phyloP scores from a whole-genome alignment of 1,140 invertebrate genomes.

The Mycetomoellerius zeteki region DNA sequence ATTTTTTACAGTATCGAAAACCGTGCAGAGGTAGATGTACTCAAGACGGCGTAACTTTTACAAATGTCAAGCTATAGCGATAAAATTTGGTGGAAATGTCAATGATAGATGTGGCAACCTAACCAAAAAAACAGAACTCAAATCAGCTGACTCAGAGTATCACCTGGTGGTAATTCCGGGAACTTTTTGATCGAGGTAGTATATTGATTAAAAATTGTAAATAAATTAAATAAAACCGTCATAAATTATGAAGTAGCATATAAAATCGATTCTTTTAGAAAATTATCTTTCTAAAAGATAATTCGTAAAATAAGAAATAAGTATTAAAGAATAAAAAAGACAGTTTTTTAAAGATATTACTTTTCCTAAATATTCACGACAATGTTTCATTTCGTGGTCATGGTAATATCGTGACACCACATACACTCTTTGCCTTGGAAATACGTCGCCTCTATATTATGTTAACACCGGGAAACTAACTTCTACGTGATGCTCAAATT shows the following conservation, averaged over 20 bases:
- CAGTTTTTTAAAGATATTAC: not conserved
- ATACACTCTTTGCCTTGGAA: constrained; percentile 18
- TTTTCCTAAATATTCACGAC: constrained; percentile 12
- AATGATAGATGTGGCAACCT: too few species aligned
- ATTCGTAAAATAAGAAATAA: not conserved
- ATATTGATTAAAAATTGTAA: not conserved
- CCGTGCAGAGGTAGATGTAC: too few species aligned
- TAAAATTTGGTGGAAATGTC: too few species aligned
- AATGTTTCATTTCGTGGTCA: not conserved
- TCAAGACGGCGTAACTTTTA: too few species aligned
- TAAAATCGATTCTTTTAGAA: not conserved
- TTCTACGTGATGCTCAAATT: constrained; percentile 47
- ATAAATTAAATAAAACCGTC: not conserved
- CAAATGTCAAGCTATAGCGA: too few species aligned
- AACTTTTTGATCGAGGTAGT: too few species aligned
- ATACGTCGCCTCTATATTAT: constrained; percentile 42
- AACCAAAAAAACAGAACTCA: too few species aligned
- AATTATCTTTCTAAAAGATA: too few species aligned
- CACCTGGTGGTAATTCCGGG: too few species aligned
- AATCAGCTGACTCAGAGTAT: too few species aligned
- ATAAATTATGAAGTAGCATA: not conserved
- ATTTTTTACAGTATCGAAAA: too few species aligned
- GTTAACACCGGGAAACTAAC: constrained; percentile 39
- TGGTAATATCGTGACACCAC: not conserved
- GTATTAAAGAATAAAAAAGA: not conserved